Evolutionary conservation across 35 echinoderm and acorn worm species (phyloP).

Genomic region (Lytechinus pictus): DNA sequence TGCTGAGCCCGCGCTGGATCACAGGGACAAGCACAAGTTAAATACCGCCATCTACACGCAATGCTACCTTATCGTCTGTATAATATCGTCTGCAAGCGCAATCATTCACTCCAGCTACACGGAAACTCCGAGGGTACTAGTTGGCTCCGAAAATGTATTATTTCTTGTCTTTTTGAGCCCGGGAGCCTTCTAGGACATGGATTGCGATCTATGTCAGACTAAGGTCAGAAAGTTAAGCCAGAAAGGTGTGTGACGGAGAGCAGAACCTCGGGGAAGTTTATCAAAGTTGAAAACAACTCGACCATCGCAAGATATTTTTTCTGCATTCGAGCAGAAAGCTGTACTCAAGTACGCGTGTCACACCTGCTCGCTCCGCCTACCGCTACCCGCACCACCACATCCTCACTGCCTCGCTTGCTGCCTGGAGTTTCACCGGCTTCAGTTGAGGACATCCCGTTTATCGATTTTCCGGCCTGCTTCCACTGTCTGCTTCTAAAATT

Average conservation of each 20-base stretch:
- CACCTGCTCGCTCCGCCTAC: background rate
- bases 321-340: conserved; percentile 16
- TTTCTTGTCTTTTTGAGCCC: background rate
- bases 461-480: background rate
- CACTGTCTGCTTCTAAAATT: background rate
- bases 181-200: background rate
- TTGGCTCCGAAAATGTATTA: background rate
- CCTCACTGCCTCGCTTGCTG: background rate
- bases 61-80: background rate
- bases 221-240: conserved; percentile 1
- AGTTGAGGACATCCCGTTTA: background rate
- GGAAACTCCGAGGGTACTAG: background rate
- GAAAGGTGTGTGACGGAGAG: conserved; percentile 4
- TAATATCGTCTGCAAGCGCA: background rate
- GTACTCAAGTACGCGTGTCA: background rate
- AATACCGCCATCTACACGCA: background rate
- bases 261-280: background rate
- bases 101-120: background rate
- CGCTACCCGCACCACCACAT: background rate
- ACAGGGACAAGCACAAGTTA: background rate
- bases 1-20: background rate
- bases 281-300: background rate
- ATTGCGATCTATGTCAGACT: background rate
- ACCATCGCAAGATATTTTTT: background rate
- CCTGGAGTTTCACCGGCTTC: background rate